Evolutionary conservation across 1,140 invertebrate species (phyloP), one percentile per base, ranked within the genome.

Genomic region (Papilio glaucus): DNA sequence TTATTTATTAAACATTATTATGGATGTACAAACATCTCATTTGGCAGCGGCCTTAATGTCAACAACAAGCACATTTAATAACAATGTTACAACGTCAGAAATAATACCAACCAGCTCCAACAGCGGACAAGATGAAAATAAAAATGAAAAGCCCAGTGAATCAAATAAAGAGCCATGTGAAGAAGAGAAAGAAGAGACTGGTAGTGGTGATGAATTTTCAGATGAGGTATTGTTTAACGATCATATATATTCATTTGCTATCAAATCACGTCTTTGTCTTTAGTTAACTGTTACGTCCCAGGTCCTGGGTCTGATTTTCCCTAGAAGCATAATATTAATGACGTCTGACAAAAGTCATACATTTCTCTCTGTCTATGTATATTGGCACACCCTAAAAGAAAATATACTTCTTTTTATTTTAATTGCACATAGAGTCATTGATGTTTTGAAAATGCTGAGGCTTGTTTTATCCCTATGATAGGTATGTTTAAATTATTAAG

Each of bases 141-240:
- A 86, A 37, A 78, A 68, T 71, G 84, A 86, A 33, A 88, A 90
- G 73, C 71, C 81, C 18, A 75, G 18, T 75, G 81, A 85, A 65
- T 49, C 37, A 61, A 77, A 37, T 18, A 89, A 89, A 76, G 85
- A 86, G 63, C 70, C 80, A 45, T 39, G 78, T 65, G 93, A 93
- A 77, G 94, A 94, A 80, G 94, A 93, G 42, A 94, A 94, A 78
- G 94, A 94, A 85, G 94, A 94, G 77, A 84, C 84, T 39, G 94
- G 89, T 70, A 94, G 94, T 77, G 91, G 92, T 63, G 94, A 95
- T 84, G 94, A 95, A 73, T 94, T 93, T 84, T 87, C 88, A 37
- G 94, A 95, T 85, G 94, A 94, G 94, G 94, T 94, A 73, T 57
- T 33, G 29, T 33, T 33, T 33, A 33, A 33, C 29, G 7, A 12